A percentile compares a stretch with the other conserved stretches of the same genome.
These are phyloP conservation scores for Rosalia funebris DNA, from an alignment of 2,888 invertebrate genomes.

Conservation along the genomic window DNA sequence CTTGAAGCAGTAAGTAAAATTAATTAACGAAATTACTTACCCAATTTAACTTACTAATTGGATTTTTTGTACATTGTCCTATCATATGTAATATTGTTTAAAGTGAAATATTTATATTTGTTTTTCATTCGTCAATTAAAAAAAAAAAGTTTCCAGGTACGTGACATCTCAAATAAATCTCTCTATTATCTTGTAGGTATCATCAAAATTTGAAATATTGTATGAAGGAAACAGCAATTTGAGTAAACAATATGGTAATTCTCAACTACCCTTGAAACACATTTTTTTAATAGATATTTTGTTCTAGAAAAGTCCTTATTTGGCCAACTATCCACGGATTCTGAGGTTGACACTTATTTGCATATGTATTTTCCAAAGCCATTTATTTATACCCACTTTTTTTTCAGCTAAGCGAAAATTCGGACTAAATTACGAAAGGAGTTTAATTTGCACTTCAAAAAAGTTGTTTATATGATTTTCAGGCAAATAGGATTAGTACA, in stretches of 20 bases:
- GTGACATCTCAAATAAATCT: no score
- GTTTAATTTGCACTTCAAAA: background rate
- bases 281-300: background rate
- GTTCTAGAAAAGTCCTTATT: slow-evolving; percentile 42
- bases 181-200: slow-evolving; percentile 39
- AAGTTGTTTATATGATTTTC: background rate
- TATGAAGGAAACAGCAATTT: slow-evolving; percentile 31
- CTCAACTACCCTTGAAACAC: background rate
- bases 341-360: slow-evolving; percentile 26
- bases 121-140: no score
- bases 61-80: no score
- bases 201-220: slow-evolving; percentile 47
- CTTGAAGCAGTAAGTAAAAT: slow-evolving; percentile 69
- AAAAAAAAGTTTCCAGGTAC: no score
- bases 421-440: background rate
- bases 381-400: no score
- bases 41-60: no score
- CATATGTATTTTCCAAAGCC: no score
- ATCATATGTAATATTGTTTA: no score
- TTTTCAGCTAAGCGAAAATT: slow-evolving; percentile 17
- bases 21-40: no score
- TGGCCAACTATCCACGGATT: slow-evolving; percentile 43
- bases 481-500: no score
- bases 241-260: slow-evolving; percentile 34
- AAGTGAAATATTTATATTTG: no score